Conservation (phyloP, 2,797 vertebrate species). For the Acanthiza pusilla region DNA sequence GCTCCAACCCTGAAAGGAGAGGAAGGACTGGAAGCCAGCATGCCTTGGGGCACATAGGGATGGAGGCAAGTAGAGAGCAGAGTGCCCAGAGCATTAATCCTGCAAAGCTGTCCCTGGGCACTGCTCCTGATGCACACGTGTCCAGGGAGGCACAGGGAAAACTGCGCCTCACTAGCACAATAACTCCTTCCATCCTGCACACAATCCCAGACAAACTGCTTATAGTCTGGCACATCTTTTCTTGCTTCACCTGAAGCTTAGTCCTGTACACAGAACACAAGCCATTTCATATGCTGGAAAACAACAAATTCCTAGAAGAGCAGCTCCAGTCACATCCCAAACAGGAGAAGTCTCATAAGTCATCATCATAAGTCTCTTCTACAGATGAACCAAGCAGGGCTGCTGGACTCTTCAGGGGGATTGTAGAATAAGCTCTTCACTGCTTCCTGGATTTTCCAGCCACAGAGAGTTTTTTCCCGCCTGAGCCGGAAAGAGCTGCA, state of each 20-base stretch:
- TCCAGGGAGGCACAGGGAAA: background rate
- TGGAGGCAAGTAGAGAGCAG: background rate
- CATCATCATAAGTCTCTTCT: background rate
- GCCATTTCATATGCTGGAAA: background rate
- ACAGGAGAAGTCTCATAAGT: background rate
- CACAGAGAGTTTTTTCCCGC: background rate
- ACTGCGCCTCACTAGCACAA: background rate
- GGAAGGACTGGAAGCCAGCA: background rate
- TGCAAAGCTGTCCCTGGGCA: background rate
- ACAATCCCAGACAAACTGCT: background rate
- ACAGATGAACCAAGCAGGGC: background rate
- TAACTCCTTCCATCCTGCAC: background rate
- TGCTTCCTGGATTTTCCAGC: background rate
- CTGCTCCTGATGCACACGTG: background rate
- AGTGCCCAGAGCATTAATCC: background rate
- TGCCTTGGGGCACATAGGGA: accelerated
- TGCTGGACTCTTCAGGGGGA: background rate
- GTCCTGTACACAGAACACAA: background rate
- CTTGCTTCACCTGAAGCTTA: background rate
- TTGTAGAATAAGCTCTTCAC: background rate
- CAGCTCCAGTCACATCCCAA: background rate
- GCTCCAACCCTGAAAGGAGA: background rate
- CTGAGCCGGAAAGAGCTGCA: background rate
- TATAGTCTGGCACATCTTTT: background rate
- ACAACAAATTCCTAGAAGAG: background rate